phyloP scores from a whole-genome alignment of 2,113 vertebrate genomes.

The Sander lucioperca region DNA sequence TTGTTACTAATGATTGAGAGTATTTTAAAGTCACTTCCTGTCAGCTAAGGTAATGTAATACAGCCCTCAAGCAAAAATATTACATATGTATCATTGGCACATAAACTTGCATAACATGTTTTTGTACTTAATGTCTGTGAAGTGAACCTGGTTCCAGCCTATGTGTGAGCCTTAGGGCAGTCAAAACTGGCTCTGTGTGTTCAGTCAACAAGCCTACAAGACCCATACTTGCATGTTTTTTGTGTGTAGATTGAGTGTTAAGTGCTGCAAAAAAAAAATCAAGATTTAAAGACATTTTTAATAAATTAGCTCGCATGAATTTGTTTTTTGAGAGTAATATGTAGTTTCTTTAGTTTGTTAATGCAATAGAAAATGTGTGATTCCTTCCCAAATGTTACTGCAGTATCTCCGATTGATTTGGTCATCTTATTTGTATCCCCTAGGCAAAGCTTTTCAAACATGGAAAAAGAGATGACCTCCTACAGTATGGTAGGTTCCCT shows the following conservation, averaged over 20 bases:
- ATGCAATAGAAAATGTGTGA: neutral
- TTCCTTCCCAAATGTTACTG: neutral
- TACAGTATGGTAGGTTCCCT: slow-evolving; percentile 90
- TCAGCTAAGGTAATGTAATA: slow-evolving; percentile 39
- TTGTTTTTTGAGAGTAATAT: neutral
- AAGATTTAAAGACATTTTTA: neutral
- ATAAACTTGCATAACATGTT: slow-evolving; percentile 56
- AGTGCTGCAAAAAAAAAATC: neutral
- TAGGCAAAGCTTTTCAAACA: slow-evolving; percentile 98
- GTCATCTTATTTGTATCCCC: slow-evolving; percentile 27
- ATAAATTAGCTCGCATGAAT: neutral
- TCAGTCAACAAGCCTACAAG: slow-evolving; percentile 42
- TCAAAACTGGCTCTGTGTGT: slow-evolving; percentile 71
- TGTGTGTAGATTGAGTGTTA: neutral
- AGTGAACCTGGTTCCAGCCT: slow-evolving; percentile 24
- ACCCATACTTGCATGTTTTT: slow-evolving; percentile 38
- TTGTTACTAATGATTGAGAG: neutral
- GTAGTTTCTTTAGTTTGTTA: neutral
- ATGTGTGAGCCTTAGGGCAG: slow-evolving; percentile 47
- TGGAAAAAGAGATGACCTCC: slow-evolving; percentile 94
- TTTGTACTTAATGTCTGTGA: slow-evolving; percentile 12
- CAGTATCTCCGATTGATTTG: neutral
- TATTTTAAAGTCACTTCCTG: slow-evolving; percentile 26
- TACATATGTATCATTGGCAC: slow-evolving; percentile 22
- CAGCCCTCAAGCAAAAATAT: slow-evolving; percentile 41